Percentiles rank a stretch among this genome's conserved stretches.
Evolutionary conservation across 2,113 vertebrate species (phyloP).

Genomic region (Tor tambroides): DNA sequence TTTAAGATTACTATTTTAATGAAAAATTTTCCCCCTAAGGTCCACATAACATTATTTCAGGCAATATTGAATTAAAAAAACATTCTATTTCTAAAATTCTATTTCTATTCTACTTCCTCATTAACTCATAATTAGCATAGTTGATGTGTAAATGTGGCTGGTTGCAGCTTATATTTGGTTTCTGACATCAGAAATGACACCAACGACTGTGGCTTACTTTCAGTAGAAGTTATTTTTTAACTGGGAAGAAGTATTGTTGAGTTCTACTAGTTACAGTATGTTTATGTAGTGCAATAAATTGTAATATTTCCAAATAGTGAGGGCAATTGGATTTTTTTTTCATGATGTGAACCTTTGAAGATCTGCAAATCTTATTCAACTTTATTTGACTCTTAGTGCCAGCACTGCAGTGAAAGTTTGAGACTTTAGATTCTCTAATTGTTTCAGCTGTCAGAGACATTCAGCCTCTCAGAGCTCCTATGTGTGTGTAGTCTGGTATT

Average conservation of each 20-base stretch:
- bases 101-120: too few species aligned
- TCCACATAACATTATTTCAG: not conserved
- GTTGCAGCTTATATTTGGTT: not conserved
- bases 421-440: not conserved
- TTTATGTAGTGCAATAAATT: not conserved
- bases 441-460: not conserved
- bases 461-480: not conserved
- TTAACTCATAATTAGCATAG: not conserved
- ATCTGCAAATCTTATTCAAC: not conserved
- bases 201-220: not conserved
- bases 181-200: not conserved
- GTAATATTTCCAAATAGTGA: not conserved
- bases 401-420: not conserved
- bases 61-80: not conserved
- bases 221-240: not conserved
- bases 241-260: not conserved
- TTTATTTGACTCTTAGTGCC: not conserved
- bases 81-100: too few species aligned
- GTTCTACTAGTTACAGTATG: not conserved
- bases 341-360: not conserved
- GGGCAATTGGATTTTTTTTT: not conserved
- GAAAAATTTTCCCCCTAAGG: not conserved
- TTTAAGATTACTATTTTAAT: not conserved
- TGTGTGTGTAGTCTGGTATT: slow-evolving; percentile 86
- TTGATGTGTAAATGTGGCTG: not conserved